Evolutionary conservation across 2,113 vertebrate genomes (phyloP), one percentile per base, ranked within the genome.

Genomic region (Psophia crepitans): DNA sequence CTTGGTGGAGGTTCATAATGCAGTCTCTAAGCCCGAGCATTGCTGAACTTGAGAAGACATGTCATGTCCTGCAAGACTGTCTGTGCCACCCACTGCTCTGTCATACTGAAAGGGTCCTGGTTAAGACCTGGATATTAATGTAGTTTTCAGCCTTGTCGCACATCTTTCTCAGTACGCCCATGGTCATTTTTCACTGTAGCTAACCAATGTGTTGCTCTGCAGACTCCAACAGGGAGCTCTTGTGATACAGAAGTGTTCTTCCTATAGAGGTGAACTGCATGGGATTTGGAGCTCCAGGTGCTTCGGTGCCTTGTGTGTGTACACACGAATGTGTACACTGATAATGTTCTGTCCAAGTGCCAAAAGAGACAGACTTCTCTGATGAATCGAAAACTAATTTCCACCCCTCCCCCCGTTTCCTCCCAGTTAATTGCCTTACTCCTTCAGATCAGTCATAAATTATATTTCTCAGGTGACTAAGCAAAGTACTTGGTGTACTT

Each of bases 11-110:
- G 4, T 68, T 76, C 22, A 9, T 1, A 19, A 16, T 8, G 28
- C 15, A 9, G 13, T 8, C 76, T n/a, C 46, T 68, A 66, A 69
- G 19, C 56, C 46, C 51, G 43, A 58, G 24, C 14, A 8, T 3
- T 32, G 27, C 43, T 32, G 41, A 82, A 63, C 28, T 61, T 53
- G 12, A 11, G 77, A 65, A 57, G 49, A 14, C 2, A 3, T 5
- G 6, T 22, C 23, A 5, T 11, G 15, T 69, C 58, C 13, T 58
- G 26, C 0, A 2, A 74, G 44, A 35, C 11, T 2, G 0, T 30
- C 41, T 30, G 77, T 41, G 24, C 17, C 60, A 74, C 9, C 21
- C 27, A 5, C 15, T 48, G 54, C 26, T 81, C 17, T 46, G 27
- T 37, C 32, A 28, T 56, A 19, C 53, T 56, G 53, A 49, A 61